Base-by-base conservation (phyloP, 2,113 vertebrate species). In the Alosa alosa region DNA sequence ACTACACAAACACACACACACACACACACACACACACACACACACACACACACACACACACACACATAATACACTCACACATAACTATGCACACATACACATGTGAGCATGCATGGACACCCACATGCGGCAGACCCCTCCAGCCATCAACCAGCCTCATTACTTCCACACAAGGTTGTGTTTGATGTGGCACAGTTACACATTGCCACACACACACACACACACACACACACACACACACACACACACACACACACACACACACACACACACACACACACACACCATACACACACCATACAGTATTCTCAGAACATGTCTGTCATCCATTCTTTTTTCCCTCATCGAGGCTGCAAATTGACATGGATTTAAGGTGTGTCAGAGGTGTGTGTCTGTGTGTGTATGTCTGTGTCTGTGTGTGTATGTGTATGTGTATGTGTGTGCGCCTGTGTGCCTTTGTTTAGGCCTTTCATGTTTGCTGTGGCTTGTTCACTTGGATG, bases 171-270 rank as follows among this genome's bases (percentile, higher is more conserved):
- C 52, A 55, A 1, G 52, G 52, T 15, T 55, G 52, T 55, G 52
- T 55, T 55, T 55, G 15, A 55, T 55, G 52, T 55, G 52, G 52
- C 13, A 55, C 13, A 55, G 52, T 55, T 55, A 10, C n/a, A 72
- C 64, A 72, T 25, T 8, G 1, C 20, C 3, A 36, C 25, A 72
- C 64, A 72, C 64, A 72, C 64, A 72, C 25, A 36, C n/a, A 72
- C 64, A 72, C 64, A 36, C 64, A 72, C 64, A 72, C 64, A 36
- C 64, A 72, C 64, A 72, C 64, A 72, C 64, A 72, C 64, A n/a
- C n/a, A n/a, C n/a, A n/a, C n/a, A n/a, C n/a, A n/a, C n/a, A n/a
- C n/a, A n/a, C n/a, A 68, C 64, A 68, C 55, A 60, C 55, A n/a
- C 55, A 60, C 55, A n/a, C n/a, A n/a, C n/a, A n/a, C n/a, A 68